Evolutionary conservation across 1,140 invertebrate species (phyloP), one percentile per base, ranked within the genome.

Genomic region (Harpegnathos saltator): DNA sequence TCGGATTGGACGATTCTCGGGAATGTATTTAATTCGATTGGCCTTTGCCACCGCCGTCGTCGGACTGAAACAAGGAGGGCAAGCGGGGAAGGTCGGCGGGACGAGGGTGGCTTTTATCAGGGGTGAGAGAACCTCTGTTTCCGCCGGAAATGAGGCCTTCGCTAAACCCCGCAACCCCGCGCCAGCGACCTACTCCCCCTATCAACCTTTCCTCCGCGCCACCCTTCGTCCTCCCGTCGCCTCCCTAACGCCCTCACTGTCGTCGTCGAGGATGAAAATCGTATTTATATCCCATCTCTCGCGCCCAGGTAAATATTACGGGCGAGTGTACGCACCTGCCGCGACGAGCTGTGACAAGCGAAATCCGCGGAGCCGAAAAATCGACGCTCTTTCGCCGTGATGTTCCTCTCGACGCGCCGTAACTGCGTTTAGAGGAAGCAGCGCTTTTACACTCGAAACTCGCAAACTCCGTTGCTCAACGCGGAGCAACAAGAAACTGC

Each of bases 101-200:
- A 65, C 48, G 54, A 75, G 12, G 56, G 26, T n/a, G 56, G 33
- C 56, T 73, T 44, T 75, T 54, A 84, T 77, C 80, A 66, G 82
- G 89, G 88, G 80, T 63, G 89, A 86, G 88, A 85, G 89, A 80
- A 86, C 87, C 87, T 91, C 91, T 88, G 91, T 93, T 94, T 94
- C 93, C 93, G 91, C 82, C 92, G 92, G 93, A 94, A 93, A 94
- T 92, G 89, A 92, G 90, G 83, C 89, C 85, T 89, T 90, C 86
- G 90, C 88, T 89, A 86, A 83, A 83, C 73, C 78, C 74, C 80
- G 71, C 66, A 74, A 59, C 58, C 83, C 71, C 84, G 62, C 68
- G 15, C 38, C 50, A 58, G n/a, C 56, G 24, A 62, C 61, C 48
- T 75, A 58, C 72, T 75, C 77, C 65, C 62, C 56, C 72, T 81